A percentile compares a stretch with the other conserved stretches of the same genome.
These are phyloP conservation scores for Mobula hypostoma DNA, from an alignment of 2,113 vertebrate genomes.

Conservation along the genomic window DNA sequence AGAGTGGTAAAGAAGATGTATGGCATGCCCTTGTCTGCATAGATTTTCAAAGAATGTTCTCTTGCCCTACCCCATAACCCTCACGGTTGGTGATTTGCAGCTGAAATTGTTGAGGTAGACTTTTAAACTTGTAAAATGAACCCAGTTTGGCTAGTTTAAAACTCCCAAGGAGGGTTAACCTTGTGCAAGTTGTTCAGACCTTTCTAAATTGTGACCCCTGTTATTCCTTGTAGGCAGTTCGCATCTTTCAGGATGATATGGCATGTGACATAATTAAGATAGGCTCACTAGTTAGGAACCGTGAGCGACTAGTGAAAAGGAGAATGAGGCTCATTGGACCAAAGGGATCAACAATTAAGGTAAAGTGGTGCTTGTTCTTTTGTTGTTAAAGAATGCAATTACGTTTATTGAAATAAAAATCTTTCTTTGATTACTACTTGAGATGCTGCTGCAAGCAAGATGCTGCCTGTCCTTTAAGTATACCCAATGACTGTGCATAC, in stretches of 20 bases:
- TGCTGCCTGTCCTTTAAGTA: no score
- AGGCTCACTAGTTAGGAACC: constrained; percentile 81
- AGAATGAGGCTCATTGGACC: constrained; percentile 88
- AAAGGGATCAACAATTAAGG: constrained; percentile 93
- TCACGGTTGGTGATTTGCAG: not conserved
- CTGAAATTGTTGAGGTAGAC: no score
- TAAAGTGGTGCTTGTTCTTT: constrained; percentile 45
- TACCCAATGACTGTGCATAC: no score
- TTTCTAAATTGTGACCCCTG: not conserved
- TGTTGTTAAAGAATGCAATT: not conserved
- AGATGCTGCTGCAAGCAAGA: no score
- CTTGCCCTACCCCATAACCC: not conserved
- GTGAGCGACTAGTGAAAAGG: constrained; percentile 89
- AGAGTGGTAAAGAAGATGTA: no score
- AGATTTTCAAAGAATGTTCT: no score
- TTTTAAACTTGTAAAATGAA: not conserved
- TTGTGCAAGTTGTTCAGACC: not conserved
- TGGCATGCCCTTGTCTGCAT: no score
- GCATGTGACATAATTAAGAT: constrained; percentile 97
- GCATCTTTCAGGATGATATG: constrained; percentile 84
- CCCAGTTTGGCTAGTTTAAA: not conserved
- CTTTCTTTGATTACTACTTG: not conserved
- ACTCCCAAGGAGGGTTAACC: not conserved
- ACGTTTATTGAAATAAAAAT: not conserved
- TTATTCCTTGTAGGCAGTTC: constrained; percentile 64